Evolutionary conservation across 2,113 vertebrate species (phyloP).

Genomic region (Plecotus auritus): DNA sequence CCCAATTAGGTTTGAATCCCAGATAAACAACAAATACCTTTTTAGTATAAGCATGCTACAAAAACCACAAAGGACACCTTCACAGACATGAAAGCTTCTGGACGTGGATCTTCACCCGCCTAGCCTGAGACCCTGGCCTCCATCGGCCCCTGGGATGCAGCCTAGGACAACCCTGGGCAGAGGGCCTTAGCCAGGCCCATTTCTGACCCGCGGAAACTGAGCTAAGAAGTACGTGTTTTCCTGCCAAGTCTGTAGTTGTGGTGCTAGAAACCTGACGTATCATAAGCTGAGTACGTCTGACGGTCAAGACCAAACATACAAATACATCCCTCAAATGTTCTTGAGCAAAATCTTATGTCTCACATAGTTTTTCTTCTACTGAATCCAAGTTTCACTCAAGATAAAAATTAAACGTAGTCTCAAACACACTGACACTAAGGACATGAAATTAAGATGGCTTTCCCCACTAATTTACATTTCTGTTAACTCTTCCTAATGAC

Average conservation of each 20-base stretch:
- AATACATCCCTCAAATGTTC: not conserved
- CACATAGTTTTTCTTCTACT: not conserved
- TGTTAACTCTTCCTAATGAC: not conserved
- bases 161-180: fast-evolving
- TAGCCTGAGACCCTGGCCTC: not conserved
- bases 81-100: fast-evolving
- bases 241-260: no score
- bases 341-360: not conserved
- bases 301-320: not conserved
- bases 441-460: not conserved
- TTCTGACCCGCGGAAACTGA: not conserved
- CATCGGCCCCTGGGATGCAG: fast-evolving
- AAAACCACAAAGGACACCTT: not conserved
- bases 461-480: not conserved
- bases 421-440: not conserved
- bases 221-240: fast-evolving
- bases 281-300: fast-evolving
- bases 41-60: not conserved
- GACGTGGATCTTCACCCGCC: not conserved
- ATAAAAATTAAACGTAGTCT: not conserved
- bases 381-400: not conserved
- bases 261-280: fast-evolving
- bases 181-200: not conserved
- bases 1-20: not conserved
- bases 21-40: not conserved